Evolutionary conservation across 2,888 invertebrate genomes (phyloP).

Genomic region (Nephrotoma flavescens): DNA sequence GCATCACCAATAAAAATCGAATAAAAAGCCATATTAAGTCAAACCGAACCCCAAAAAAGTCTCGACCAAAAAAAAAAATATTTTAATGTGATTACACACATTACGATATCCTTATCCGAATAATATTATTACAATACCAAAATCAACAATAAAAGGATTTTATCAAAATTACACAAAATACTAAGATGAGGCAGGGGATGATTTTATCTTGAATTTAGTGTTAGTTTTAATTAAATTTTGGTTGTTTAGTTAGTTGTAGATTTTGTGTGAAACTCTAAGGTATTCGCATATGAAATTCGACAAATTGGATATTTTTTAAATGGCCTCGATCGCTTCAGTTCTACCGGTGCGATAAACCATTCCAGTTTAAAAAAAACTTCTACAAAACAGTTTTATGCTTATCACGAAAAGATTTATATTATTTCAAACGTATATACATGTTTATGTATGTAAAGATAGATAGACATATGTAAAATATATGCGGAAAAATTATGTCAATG

Average conservation of each 20-base stretch:
- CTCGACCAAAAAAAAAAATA: not conserved
- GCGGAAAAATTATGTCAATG: not conserved
- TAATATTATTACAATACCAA: not conserved
- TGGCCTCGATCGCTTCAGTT: not conserved
- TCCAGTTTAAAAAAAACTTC: not conserved
- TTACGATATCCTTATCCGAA: not conserved
- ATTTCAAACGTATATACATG: not conserved
- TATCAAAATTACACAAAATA: not conserved
- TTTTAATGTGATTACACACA: not conserved
- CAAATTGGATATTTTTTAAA: not conserved
- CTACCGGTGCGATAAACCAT: not conserved
- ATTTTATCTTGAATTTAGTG: not conserved
- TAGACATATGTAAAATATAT: not conserved
- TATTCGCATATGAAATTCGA: not conserved
- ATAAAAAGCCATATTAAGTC: not conserved
- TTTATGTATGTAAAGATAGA: not conserved
- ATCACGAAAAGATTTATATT: not conserved
- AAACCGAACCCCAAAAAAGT: not conserved
- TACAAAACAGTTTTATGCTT: not conserved
- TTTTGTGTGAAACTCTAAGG: not conserved
- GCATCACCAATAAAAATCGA: not conserved
- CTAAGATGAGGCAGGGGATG: not conserved
- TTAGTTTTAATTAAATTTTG: not conserved
- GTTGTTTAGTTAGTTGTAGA: not conserved
- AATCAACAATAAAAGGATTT: not conserved